Conservation (phyloP, 2,113 vertebrate genomes). For the Butastur rufipennis region DNA sequence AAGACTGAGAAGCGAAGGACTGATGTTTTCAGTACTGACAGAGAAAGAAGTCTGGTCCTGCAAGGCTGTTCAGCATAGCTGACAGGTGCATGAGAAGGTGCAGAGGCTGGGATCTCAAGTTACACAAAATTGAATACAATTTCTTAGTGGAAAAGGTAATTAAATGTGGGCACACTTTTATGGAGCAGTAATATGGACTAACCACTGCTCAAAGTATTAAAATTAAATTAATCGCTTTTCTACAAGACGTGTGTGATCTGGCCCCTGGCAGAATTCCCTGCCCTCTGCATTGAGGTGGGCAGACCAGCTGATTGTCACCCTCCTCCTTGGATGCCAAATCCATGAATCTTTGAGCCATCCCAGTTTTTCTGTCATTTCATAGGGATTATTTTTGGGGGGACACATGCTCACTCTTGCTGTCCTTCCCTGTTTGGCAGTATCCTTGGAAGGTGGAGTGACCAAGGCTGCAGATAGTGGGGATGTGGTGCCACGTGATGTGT, state of each 20-base stretch:
- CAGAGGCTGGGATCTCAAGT: neutral
- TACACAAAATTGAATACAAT: neutral
- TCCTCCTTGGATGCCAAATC: neutral
- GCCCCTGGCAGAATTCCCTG: neutral
- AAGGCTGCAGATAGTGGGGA: rapidly evolving
- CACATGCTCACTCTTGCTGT: neutral
- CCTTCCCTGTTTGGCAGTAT: neutral
- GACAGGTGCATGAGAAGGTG: rapidly evolving
- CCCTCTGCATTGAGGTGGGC: neutral
- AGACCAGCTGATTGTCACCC: neutral
- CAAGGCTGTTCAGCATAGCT: rapidly evolving
- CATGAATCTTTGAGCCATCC: neutral
- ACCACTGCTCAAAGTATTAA: neutral
- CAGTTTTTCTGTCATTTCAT: neutral
- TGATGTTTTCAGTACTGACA: neutral
- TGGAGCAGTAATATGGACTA: neutral
- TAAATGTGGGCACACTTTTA: neutral
- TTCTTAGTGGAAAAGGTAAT: neutral
- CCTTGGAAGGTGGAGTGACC: neutral
- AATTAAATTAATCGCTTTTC: neutral
- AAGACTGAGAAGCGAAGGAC: neutral
- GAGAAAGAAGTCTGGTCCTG: neutral
- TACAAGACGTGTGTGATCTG: rapidly evolving
- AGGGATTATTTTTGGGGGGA: neutral
- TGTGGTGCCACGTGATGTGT: rapidly evolving